Evolutionary conservation across 2,888 invertebrate genomes (phyloP).

Genomic region (Synanthedon andrenaeformis): DNA sequence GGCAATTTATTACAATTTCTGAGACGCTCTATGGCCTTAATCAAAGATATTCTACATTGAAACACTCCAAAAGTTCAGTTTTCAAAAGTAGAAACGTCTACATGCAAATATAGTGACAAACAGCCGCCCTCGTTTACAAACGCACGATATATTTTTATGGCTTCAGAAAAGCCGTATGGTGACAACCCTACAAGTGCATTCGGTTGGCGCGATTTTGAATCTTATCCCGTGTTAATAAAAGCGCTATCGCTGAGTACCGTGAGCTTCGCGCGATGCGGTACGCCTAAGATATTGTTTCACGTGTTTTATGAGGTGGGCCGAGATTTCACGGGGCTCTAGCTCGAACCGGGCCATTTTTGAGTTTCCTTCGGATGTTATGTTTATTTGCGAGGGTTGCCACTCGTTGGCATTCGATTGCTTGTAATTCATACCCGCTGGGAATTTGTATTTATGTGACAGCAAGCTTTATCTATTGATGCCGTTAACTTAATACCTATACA

Average conservation of each 20-base stretch:
- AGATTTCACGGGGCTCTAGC: conserved; percentile 53
- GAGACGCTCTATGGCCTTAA: too few relatives aligned
- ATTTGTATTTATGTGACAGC: conserved; percentile 28
- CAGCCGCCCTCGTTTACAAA: conserved; percentile 59
- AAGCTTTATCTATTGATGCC: conserved; percentile 22
- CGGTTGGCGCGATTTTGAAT: conserved; percentile 12
- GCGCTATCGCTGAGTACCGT: not conserved
- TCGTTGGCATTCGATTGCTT: conserved; percentile 35
- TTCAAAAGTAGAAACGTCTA: conserved; percentile 29
- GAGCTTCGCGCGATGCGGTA: conserved; percentile 12
- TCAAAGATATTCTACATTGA: too few relatives aligned
- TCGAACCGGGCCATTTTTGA: conserved; percentile 47
- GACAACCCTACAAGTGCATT: conserved; percentile 15
- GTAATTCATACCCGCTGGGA: conserved; percentile 31
- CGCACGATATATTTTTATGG: conserved; percentile 69
- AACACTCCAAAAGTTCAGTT: conserved; percentile 1
- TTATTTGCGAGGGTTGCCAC: conserved; percentile 29
- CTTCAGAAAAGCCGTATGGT: conserved; percentile 52
- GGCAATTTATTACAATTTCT: too few relatives aligned
- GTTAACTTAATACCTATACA: not conserved
- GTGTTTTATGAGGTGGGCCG: conserved; percentile 67
- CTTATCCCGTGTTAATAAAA: conserved; percentile 12
- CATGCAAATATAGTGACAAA: conserved; percentile 66
- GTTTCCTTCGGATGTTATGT: conserved; percentile 37
- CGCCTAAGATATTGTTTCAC: conserved; percentile 62